phyloP scores from a whole-genome alignment of 2,797 vertebrate genomes.

The Macropus fuliginosus region DNA sequence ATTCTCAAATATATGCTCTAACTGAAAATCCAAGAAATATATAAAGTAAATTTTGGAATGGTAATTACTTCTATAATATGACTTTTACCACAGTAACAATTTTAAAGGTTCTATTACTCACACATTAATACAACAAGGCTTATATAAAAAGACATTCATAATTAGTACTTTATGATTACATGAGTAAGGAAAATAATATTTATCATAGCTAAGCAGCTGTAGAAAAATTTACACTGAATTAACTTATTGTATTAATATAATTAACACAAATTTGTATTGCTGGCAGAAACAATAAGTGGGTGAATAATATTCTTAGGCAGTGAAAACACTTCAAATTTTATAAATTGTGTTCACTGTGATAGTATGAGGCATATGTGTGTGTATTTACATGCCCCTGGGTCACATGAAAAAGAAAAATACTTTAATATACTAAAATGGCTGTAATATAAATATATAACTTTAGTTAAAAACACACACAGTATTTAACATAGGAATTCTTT shows the following conservation, averaged over 20 bases:
- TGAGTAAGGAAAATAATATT: slow-evolving; percentile 80
- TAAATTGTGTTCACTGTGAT: slow-evolving; percentile 76
- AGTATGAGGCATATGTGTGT: rapidly evolving
- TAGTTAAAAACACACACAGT: not conserved
- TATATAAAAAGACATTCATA: slow-evolving; percentile 77
- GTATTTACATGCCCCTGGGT: not conserved
- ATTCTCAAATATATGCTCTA: not conserved
- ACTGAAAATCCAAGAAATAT: not conserved
- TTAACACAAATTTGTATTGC: slow-evolving; percentile 80
- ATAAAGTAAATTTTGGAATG: not conserved
- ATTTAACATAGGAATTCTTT: rapidly evolving
- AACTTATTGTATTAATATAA: slow-evolving; percentile 77
- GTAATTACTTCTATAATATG: slow-evolving; percentile 69
- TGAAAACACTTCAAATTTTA: slow-evolving; percentile 73
- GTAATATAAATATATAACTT: not conserved
- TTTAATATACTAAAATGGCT: not conserved
- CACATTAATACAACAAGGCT: slow-evolving; percentile 60
- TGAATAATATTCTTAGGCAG: slow-evolving; percentile 77
- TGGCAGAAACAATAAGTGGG: slow-evolving; percentile 76
- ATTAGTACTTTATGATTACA: slow-evolving; percentile 75
- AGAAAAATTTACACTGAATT: slow-evolving; percentile 75
- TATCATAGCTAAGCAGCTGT: slow-evolving; percentile 74
- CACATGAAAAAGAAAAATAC: not conserved
- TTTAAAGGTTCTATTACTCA: slow-evolving; percentile 68
- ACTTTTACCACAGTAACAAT: slow-evolving; percentile 74